Evolutionary conservation across 1,140 invertebrate species (phyloP), one percentile per base, ranked within the genome.

Genomic region (Leguminivora glycinivorella): DNA sequence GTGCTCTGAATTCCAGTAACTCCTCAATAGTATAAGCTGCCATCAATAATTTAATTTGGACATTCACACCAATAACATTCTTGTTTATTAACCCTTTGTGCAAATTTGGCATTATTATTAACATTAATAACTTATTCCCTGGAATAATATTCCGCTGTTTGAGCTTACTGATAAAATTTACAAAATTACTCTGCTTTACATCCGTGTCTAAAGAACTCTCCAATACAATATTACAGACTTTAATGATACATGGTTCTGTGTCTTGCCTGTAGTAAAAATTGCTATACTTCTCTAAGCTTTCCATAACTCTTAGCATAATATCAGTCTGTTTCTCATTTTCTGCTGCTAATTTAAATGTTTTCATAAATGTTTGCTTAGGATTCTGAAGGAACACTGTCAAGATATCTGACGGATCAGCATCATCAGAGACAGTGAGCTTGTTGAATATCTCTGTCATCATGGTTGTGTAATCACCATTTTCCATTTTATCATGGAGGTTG

Each of bases 71-170:
- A n/a, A 14, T 56, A 22, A 83, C 75, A 70, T 86, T 73, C 70
- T 77, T 87, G 19, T 76, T 74, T 14, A 88, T 12, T 14, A 91
- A 72, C 12, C 76, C 83, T 60, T 73, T 75, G 58, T 91, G 84
- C 24, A 91, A 73, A 47, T 78, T 78, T 14, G 89, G 88, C 88
- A 91, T 90, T 26, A 89, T 83, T 52, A 90, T 78, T 29, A 87
- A 75, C 34, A 90, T 71, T 17, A 90, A 68, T 38, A 91, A 76
- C 31, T 86, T 86, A 52, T 78, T 34, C 12, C 74, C 78, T 34
- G 82, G 71, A 34, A 90, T 75, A 58, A 84, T 74, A 66, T 82
- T 71, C 69, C 60, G 19, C 17, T 58, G 67, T 69, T 87, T 89
- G 43, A 91, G 63, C 7, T 58, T 74, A 73, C 68, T 73, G 6